Base-by-base conservation (phyloP, 2,113 vertebrate species). In the Brachirus orientalis region DNA sequence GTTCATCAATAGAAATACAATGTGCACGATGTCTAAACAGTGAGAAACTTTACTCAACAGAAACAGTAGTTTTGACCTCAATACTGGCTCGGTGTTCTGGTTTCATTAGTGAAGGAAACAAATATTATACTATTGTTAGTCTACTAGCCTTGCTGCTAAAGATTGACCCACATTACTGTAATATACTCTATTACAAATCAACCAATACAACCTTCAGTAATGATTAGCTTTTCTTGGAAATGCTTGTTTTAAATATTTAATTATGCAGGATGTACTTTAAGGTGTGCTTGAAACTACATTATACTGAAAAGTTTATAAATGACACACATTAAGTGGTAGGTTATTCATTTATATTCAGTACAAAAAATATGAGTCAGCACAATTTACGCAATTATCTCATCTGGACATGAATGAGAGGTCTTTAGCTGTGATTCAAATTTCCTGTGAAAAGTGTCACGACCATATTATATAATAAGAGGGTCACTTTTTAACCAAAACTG, bases 1-100 rank as follows among this genome's bases (percentile, higher is more conserved):
- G 22, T 18, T 45, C 41, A 13, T 51, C 11, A 55, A 44, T 36
- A 54, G 43, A 63, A 44, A 18, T 13, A 45, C 10, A 55, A 63
- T 35, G 10, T 22, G 16, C 44, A 44, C 53, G 59, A 50, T 50
- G 80, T 55, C 53, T 20, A 1, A 9, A 5, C 20, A 7, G 47
- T 47, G 35, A 10, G 43, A 6, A n/a, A 10, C 40, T 11, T 6
- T 44, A 36, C 47, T 73, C 36, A 13, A 33, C 12, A 12, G 22
- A 7, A 13, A 53, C 22, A 2, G 10, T 9, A 0, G 8, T 22
- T 6, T 6, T 33, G 0, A 40, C 5, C 18, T 6, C 7, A 19
- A 10, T 43, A 16, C 9, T 13, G 16, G 37, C 1, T 55, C 28
- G 2, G 5, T 28, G 22, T 28, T 5, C 22, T 28, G 22, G 22